Percentiles rank a stretch among this genome's conserved stretches.
Conservation (phyloP, 1,140 invertebrate genomes). For the Ostrea denselamellosa region DNA sequence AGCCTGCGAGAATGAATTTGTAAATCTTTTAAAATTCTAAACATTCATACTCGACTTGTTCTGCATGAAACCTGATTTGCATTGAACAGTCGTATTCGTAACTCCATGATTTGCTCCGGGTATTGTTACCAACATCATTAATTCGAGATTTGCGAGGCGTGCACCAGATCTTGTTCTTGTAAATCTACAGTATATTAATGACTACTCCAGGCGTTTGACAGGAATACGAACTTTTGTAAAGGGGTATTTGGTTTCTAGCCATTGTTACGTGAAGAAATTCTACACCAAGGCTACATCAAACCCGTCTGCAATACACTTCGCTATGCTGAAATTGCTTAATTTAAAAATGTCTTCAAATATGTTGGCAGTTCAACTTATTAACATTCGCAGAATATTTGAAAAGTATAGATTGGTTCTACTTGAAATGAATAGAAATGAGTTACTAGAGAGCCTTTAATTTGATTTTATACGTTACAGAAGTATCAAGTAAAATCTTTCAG, state of each 20-base stretch:
- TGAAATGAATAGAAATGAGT: too few species aligned
- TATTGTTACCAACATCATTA: conserved; percentile 1
- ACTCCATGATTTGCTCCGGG: not conserved
- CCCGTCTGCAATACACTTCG: not conserved
- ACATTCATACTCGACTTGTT: not conserved
- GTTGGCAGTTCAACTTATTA: too few species aligned
- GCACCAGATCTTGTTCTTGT: not conserved
- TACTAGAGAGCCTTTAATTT: too few species aligned
- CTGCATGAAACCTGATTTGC: not conserved
- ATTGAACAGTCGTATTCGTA: not conserved
- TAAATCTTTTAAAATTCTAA: not conserved
- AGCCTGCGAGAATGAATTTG: not conserved
- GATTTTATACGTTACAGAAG: too few species aligned
- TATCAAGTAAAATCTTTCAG: too few species aligned
- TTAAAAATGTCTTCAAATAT: too few species aligned
- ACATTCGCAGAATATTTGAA: too few species aligned
- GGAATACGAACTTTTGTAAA: not conserved
- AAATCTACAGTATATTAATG: not conserved
- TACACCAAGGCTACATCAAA: not conserved
- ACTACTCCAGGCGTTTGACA: not conserved
- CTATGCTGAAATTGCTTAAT: not conserved
- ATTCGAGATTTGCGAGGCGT: not conserved
- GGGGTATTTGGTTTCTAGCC: not conserved
- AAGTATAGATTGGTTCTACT: too few species aligned
- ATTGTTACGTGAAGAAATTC: conserved; percentile 1